These are phyloP conservation scores for Acinonyx jubatus DNA, from an alignment of 2,113 vertebrate species.

Conservation along the genomic window DNA sequence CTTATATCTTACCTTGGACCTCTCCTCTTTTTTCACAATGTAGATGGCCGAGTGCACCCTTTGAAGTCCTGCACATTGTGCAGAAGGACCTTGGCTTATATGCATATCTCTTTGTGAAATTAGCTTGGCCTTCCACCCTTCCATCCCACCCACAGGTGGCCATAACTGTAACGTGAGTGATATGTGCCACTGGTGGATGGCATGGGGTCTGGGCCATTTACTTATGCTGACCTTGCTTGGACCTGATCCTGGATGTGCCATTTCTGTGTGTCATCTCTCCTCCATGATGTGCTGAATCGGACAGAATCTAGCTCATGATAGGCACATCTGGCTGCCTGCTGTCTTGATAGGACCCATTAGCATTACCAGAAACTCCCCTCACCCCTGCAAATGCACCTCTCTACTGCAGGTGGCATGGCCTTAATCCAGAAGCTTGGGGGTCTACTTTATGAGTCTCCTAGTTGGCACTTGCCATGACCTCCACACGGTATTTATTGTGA, in stretches of 20 bases:
- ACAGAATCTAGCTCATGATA: not conserved
- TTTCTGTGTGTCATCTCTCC: not conserved
- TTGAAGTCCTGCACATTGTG: not conserved
- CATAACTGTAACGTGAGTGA: not conserved
- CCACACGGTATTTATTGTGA: not conserved
- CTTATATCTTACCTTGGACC: no score
- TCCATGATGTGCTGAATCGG: not conserved
- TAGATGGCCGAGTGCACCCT: not conserved
- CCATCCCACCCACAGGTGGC: not conserved
- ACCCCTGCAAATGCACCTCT: not conserved
- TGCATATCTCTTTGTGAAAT: not conserved
- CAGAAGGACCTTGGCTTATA: not conserved
- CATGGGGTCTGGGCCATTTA: not conserved
- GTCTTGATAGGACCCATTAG: not conserved
- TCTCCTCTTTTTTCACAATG: not conserved
- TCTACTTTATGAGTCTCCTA: not conserved
- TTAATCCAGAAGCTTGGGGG: not conserved
- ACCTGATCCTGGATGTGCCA: not conserved
- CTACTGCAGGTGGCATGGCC: not conserved
- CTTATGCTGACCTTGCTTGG: not conserved
- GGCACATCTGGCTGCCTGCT: not conserved
- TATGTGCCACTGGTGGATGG: fast-evolving
- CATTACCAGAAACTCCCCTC: not conserved
- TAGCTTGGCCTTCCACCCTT: not conserved
- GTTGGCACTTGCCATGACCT: not conserved